phyloP scores from a whole-genome alignment of 2,797 vertebrate species.

The Melopsittacus undulatus region DNA sequence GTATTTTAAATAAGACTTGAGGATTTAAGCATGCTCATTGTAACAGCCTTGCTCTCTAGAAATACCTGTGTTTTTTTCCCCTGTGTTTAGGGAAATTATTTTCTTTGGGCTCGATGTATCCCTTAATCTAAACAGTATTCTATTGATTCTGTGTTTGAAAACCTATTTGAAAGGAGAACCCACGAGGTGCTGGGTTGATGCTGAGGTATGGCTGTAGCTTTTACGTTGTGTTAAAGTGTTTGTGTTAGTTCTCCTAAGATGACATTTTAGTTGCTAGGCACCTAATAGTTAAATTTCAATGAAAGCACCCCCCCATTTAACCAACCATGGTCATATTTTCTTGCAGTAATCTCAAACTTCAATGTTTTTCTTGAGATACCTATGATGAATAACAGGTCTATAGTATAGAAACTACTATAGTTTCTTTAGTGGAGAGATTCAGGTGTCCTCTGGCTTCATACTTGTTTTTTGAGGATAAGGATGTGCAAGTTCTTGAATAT shows the following conservation, averaged over 20 bases:
- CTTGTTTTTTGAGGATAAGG: not conserved
- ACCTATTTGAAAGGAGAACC: not conserved
- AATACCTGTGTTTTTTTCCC: not conserved
- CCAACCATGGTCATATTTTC: rapidly evolving
- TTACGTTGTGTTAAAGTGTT: not conserved
- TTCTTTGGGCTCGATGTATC: not conserved
- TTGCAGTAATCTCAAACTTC: not conserved
- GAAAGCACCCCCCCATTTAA: not conserved
- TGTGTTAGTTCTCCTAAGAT: not conserved
- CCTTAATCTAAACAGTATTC: not conserved
- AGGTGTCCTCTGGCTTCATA: not conserved
- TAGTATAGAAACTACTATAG: too few relatives aligned
- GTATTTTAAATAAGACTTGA: not conserved
- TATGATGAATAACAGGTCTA: not conserved
- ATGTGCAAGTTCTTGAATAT: not conserved
- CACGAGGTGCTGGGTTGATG: not conserved
- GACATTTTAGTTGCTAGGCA: not conserved
- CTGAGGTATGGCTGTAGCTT: not conserved
- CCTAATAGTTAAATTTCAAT: not conserved
- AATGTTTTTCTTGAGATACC: not conserved
- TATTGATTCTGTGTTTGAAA: not conserved
- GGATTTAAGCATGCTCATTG: not conserved
- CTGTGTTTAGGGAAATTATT: not conserved
- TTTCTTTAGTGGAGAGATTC: not conserved
- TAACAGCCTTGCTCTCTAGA: not conserved